Base-by-base conservation (phyloP, 2,888 invertebrate genomes). In the Glomeris marginata region DNA sequence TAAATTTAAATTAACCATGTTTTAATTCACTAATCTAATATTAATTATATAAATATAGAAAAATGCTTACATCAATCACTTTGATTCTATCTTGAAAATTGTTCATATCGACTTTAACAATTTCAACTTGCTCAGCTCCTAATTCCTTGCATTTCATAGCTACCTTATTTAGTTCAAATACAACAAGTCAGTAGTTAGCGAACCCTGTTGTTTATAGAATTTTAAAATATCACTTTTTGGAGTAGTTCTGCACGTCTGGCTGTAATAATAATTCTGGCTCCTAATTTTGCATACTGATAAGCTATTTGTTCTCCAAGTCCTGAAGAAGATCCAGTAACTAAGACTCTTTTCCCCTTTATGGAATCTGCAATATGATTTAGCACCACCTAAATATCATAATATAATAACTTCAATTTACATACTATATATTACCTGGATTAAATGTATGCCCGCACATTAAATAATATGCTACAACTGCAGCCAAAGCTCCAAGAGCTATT, bases 261-360 rank as follows among this genome's bases (percentile, higher is more conserved):
- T 15, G 28, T 36, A 22, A 47, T 21, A 18, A 47, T 34, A 6
- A 47, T 18, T 16, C 15, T 6, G 11, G 41, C 40, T n/a, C 40
- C 40, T 34, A 47, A 37, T 41, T n/a, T 34, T 13, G 49, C 33
- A 15, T 49, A 49, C 10, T 49, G 43, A 37, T 49, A 49, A 11
- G 43, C 43, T 10, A 49, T 6, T 34, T 49, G 28, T 28, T 47
- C 47, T 2, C 47, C 47, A 8, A 47, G 18, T 6, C 41, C 47
- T 1, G 41, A 21, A n/a, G 49, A 49, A 16, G 21, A n/a, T 13
- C 49, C 49, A 6, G 49, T 49, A 13, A 49, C 15, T 22, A 49
- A 22, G 2, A 49, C 21, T 20, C 43, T 34, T 10, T 49, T 20
- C 10, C 28, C 16, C 4, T 22, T 10, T 1, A 49, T 34, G 34